Evolutionary conservation across 2,113 vertebrate species (phyloP), one percentile per base, ranked within the genome.

Genomic region (Thermophis baileyi): DNA sequence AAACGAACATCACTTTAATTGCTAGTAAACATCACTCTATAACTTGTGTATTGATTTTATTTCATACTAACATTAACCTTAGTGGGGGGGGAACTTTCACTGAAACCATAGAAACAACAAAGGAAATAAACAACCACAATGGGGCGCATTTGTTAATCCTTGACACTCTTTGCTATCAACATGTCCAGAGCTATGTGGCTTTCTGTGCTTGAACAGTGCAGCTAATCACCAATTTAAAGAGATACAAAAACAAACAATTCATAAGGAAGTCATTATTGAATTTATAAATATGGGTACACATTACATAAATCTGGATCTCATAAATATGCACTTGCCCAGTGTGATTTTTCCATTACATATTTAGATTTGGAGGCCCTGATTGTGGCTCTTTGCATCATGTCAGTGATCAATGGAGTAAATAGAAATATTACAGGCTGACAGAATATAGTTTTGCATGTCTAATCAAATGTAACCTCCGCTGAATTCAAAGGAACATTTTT

Each of bases 111-210:
- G 89, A 93, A 87, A 93, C 96, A 96, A 96, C 94, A 96, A 96
- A 95, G 89, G 92, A 96, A 97, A 97, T 96, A 96, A 96, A 95
- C 93, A 93, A 94, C 51, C 81, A 93, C 87, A 89, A 94, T 94
- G 93, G 4, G 95, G 88, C 50, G 49, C 90, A 93, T 90, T 86
- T 94, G 92, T 93, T 95, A 94, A 94, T 95, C 95, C 95, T 96
- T 90, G 89, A 87, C 90, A 92, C 95, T 96, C 94, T 95, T 93
- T 95, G 10, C 81, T 88, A 90, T 95, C 92, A 94, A 95, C 89
- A 40, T 91, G 95, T 96, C 95, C 96, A 92, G 91, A 94, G 94
- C 95, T 96, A 94, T 94, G 74, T 92, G 90, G 30, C 12, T 81
- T 51, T 69, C 55, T 18, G 24, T 54, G 18, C 46, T 55, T 91